These are phyloP conservation scores for Furnarius figulus DNA, from an alignment of 2,113 vertebrate species.

Conservation along the genomic window DNA sequence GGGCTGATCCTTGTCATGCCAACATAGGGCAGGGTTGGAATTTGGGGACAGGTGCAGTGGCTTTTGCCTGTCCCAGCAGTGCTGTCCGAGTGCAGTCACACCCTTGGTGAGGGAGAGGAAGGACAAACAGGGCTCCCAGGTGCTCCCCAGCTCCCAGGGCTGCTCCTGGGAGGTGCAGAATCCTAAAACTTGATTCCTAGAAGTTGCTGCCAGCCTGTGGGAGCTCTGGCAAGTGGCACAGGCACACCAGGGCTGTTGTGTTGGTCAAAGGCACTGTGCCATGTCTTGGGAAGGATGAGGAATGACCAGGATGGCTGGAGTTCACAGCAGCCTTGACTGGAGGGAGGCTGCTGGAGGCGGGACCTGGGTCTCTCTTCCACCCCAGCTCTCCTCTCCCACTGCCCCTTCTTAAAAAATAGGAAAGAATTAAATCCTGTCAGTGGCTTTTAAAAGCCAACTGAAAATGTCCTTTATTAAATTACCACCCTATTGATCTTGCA, in stretches of 20 bases:
- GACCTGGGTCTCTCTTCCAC: not conserved
- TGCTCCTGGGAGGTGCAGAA: not conserved
- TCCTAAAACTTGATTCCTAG: not conserved
- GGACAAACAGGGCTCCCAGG: rapidly evolving
- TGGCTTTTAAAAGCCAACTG: conserved; percentile 5
- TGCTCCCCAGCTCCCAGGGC: not conserved
- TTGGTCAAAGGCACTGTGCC: not conserved
- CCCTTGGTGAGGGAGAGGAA: not conserved
- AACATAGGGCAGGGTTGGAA: rapidly evolving
- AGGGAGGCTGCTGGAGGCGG: not conserved
- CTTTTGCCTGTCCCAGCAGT: not conserved
- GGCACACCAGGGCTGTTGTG: not conserved
- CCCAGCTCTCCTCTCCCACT: not conserved
- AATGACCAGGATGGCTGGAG: not conserved
- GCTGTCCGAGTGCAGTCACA: rapidly evolving
- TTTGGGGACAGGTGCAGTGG: not conserved
- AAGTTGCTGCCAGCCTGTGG: not conserved
- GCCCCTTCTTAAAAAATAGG: not conserved
- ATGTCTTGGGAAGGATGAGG: not conserved
- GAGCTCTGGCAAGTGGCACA: not conserved
- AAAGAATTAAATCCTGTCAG: not conserved
- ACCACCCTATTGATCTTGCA: conserved; percentile 57
- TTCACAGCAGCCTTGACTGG: not conserved
- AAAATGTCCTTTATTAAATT: conserved; percentile 67
- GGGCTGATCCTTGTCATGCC: not conserved